Base-by-base conservation (phyloP, 2,888 invertebrate species). In the Parthenolecanium corni region DNA sequence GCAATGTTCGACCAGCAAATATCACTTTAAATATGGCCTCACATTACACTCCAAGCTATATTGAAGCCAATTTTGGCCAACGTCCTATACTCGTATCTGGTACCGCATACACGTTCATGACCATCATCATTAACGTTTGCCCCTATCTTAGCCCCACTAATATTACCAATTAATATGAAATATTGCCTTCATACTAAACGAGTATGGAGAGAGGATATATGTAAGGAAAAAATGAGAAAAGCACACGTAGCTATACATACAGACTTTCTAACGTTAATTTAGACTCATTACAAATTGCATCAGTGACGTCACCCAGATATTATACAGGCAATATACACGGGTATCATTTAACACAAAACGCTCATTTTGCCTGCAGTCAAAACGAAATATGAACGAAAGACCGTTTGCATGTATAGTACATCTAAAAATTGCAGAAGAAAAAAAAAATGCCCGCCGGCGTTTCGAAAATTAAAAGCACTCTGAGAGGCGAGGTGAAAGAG, bases 271-370 rank as follows among this genome's bases (percentile, higher is more conserved):
- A 54, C 42, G 54, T 54, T 54, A 54, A 54, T 54, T 40, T 54
- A 54, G 57, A 46, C 25, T 31, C 57, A 57, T 46, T 46, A 57
- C 57, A 57, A 57, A 57, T 57, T 24, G 57, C 57, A 44, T 57
- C 46, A 46, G 44, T 40, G 25, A 25, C 57, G 23, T 57, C 57
- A 25, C 46, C 57, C 18, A 42, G 57, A 31, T 46, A 31, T 44
- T 42, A 31, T 31, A 31, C 9, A 31, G 31, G 31, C 31, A 31
- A 31, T 31, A n/a, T n/a, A 31, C 31, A 16, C 44, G 44, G 44
- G 57, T 57, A 57, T 57, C 57, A 57, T 57, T 57, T 57, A 57
- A 57, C 57, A 31, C 44, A 44, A 57, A 57, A 57, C 44, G 46
- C 44, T 24, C 18, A 57, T 46, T 57, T 57, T 44, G 57, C 57